phyloP scores from a whole-genome alignment of 2,797 vertebrate species.

The Buceros bicornis region DNA sequence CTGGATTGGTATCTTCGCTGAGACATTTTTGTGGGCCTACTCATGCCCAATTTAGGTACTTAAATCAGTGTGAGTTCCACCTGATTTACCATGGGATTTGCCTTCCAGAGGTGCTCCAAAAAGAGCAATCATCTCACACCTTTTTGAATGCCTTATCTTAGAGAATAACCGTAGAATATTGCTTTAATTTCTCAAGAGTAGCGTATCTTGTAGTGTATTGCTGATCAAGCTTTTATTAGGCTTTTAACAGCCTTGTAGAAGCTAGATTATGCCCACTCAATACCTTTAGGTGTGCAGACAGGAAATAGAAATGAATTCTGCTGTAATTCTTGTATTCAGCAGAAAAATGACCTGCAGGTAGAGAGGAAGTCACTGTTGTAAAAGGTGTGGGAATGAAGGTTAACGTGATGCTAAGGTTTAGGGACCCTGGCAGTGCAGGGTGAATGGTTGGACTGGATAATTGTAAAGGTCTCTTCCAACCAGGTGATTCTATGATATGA shows the following conservation, averaged over 20 bases:
- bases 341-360: neutral
- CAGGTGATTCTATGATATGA: too few species aligned
- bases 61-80: neutral
- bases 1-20: neutral
- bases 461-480: too few species aligned
- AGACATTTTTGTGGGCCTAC: neutral
- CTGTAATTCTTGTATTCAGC: neutral
- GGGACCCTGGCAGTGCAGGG: too few species aligned
- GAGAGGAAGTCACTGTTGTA: neutral
- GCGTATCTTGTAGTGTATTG: neutral
- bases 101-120: neutral
- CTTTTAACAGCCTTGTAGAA: neutral
- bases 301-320: neutral
- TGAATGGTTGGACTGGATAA: too few species aligned
- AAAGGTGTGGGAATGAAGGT: neutral
- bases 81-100: neutral
- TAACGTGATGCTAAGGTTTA: accelerated
- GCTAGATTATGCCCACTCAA: neutral
- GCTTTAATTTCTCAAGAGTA: neutral
- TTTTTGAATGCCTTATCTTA: neutral
- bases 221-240: neutral
- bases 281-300: neutral
- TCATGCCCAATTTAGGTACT: neutral
- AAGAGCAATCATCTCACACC: neutral
- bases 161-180: neutral